phyloP scores from a whole-genome alignment of 1,140 invertebrate genomes.

The Caenorhabditis brenneri region DNA sequence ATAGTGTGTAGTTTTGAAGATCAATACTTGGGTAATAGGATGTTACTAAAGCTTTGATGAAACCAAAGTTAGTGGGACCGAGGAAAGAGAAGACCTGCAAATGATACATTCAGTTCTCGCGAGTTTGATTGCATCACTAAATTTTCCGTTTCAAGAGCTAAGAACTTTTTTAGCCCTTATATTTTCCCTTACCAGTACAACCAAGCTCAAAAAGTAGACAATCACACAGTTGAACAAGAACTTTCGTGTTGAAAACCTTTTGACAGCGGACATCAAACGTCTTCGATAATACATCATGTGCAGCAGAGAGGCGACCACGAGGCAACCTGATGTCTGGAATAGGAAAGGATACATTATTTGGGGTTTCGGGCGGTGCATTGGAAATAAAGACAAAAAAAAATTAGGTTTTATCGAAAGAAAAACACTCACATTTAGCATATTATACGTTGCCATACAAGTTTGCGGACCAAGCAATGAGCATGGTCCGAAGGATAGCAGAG shows the following conservation, averaged over 20 bases:
- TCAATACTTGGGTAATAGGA: not conserved
- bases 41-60: not conserved
- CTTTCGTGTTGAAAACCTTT: not conserved
- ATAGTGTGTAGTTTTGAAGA: not conserved
- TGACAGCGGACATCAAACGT: not conserved
- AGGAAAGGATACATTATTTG: too few species aligned
- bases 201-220: not conserved
- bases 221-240: not conserved
- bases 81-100: constrained; percentile 20
- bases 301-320: not conserved
- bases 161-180: too few species aligned
- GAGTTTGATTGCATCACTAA: too few species aligned
- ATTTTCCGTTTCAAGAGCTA: too few species aligned
- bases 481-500: not conserved
- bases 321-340: constrained; percentile 10
- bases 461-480: not conserved
- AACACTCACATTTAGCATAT: not conserved
- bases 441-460: not conserved
- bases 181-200: not conserved
- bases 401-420: too few species aligned
- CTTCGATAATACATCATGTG: constrained; percentile 12
- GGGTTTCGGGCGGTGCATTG: too few species aligned
- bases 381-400: too few species aligned
- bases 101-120: too few species aligned
- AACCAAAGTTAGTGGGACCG: not conserved